phyloP scores from a whole-genome alignment of 2,113 vertebrate species.

The Amphilophus citrinellus region DNA sequence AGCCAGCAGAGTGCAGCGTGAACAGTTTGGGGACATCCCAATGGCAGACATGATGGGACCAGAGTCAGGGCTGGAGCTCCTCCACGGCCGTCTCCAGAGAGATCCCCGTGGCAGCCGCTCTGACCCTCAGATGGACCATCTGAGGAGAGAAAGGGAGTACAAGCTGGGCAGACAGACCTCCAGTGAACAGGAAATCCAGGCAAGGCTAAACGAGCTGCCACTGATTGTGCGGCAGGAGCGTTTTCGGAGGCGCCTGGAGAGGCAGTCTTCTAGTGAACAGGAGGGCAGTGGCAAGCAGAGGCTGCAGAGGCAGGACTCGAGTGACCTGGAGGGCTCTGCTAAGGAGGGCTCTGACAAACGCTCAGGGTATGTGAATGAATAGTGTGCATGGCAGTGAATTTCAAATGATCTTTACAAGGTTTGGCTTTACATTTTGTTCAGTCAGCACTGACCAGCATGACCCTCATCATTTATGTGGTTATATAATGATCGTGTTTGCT shows the following conservation, averaged over 20 bases:
- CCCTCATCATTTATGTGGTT: constrained; percentile 17
- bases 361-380: constrained; percentile 71
- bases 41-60: constrained; percentile 76
- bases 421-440: constrained; percentile 12
- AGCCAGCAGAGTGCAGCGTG: constrained; percentile 73
- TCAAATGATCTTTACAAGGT: constrained; percentile 20
- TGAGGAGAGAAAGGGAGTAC: constrained; percentile 81
- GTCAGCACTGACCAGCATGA: constrained; percentile 6
- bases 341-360: constrained; percentile 83
- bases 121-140: constrained; percentile 85
- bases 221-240: constrained; percentile 85
- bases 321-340: constrained; percentile 86
- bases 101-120: constrained; percentile 84
- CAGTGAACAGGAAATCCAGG: constrained; percentile 86
- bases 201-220: constrained; percentile 81
- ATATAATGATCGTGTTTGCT: constrained; percentile 19
- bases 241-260: constrained; percentile 81
- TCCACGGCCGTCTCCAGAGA: constrained; percentile 79
- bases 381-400: not conserved
- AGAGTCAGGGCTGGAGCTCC: constrained; percentile 80
- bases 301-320: constrained; percentile 89
- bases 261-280: constrained; percentile 84
- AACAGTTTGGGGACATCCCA: constrained; percentile 76
- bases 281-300: constrained; percentile 84
- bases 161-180: constrained; percentile 83